These are phyloP conservation scores for Hestina assimilis DNA, from an alignment of 1,140 invertebrate species.

Conservation along the genomic window DNA sequence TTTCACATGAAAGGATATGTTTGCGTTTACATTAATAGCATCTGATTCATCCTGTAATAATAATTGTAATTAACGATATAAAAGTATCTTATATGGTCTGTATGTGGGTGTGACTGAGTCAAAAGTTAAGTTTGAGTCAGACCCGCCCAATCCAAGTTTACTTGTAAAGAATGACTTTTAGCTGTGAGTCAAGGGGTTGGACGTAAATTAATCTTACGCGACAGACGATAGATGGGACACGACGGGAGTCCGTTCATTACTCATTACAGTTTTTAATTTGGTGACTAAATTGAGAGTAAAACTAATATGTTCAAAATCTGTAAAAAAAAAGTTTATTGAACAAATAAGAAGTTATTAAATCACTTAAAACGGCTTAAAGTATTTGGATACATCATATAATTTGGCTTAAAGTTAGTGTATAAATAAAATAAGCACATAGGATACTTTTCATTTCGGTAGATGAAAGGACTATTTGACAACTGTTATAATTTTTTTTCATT, in stretches of 20 bases:
- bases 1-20: background rate
- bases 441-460: too few relatives aligned
- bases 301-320: too few relatives aligned
- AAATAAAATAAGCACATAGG: too few relatives aligned
- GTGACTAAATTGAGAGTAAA: background rate
- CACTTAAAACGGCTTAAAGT: too few relatives aligned
- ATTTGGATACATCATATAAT: too few relatives aligned
- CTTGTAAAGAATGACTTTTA: constrained; percentile 27
- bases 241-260: constrained; percentile 38
- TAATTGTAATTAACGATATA: background rate
- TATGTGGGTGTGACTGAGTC: constrained; percentile 8
- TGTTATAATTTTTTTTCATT: too few relatives aligned
- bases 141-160: constrained; percentile 26
- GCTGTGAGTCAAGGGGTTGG: constrained; percentile 37
- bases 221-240: constrained; percentile 38
- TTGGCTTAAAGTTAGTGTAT: too few relatives aligned
- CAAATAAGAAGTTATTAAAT: too few relatives aligned
- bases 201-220: constrained; percentile 26
- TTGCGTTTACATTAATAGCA: background rate
- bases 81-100: background rate
- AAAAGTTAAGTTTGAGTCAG: constrained; percentile 32
- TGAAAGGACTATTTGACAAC: too few relatives aligned
- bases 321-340: too few relatives aligned
- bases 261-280: constrained; percentile 38
- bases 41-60: background rate